Conservation (phyloP, 2,797 vertebrate genomes). For the Darevskia nairensis region DNA sequence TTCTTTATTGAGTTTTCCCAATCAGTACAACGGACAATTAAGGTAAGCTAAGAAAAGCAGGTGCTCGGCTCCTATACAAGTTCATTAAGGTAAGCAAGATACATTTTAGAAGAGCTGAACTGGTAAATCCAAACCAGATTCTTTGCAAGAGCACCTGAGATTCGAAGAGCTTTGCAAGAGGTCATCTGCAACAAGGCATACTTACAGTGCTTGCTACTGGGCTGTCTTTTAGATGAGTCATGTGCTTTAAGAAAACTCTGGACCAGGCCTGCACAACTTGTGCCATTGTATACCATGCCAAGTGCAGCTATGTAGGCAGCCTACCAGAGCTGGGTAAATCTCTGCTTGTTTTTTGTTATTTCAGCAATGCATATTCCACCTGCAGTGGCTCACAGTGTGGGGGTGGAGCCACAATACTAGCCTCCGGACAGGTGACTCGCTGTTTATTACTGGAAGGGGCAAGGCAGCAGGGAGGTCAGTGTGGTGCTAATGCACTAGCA, state of each 20-base stretch:
- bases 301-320: neutral
- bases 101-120: neutral
- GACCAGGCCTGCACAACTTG: neutral
- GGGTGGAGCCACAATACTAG: too few species aligned
- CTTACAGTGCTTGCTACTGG: neutral
- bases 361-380: too few species aligned
- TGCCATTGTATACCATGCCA: neutral
- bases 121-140: neutral
- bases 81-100: constrained; percentile 1
- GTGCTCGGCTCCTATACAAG: neutral
- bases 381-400: too few species aligned
- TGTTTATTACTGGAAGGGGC: too few species aligned
- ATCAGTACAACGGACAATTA: neutral
- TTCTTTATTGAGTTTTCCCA: neutral
- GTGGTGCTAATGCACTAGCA: too few species aligned
- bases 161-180: neutral
- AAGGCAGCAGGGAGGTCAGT: too few species aligned
- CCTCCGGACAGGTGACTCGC: too few species aligned
- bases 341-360: too few species aligned
- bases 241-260: neutral
- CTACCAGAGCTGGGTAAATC: neutral
- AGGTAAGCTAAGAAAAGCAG: constrained; percentile 2
- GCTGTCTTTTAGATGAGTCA: too few species aligned
- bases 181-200: neutral
- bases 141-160: neutral